These are phyloP conservation scores for Mus spicilegus DNA, from an alignment of 2,113 vertebrate species.

Conservation along the genomic window DNA sequence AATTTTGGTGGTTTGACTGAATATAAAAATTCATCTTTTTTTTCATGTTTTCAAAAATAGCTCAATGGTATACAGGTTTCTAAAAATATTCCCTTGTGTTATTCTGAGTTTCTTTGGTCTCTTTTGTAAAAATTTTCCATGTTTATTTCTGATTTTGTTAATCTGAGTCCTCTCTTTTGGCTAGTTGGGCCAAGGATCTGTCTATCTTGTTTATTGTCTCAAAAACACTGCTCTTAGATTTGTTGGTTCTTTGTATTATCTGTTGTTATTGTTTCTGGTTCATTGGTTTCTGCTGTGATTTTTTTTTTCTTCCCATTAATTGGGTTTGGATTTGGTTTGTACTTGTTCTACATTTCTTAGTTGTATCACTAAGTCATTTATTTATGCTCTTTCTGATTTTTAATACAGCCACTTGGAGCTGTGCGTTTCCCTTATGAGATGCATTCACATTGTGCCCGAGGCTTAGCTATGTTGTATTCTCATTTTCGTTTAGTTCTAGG, in stretches of 20 bases:
- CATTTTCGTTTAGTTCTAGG: not conserved
- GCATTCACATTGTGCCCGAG: not conserved
- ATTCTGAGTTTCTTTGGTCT: not conserved
- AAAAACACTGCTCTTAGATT: not conserved
- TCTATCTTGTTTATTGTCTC: not conserved
- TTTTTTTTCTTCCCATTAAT: not conserved
- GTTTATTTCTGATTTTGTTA: not conserved
- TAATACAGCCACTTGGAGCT: not conserved
- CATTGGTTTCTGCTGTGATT: not conserved
- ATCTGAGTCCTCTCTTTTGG: not conserved
- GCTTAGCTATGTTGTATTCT: not conserved
- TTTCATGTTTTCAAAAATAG: not conserved
- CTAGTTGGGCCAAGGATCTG: not conserved
- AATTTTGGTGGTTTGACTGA: not conserved
- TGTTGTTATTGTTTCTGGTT: not conserved
- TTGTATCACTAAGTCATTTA: not conserved
- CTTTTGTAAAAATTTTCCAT: not conserved
- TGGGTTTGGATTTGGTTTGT: not conserved
- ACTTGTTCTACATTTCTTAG: not conserved
- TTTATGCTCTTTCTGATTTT: not conserved
- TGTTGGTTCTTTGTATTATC: not conserved
- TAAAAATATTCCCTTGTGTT: not conserved
- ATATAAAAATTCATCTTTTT: not conserved
- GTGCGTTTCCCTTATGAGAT: not conserved
- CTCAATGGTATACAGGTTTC: not conserved